Base-by-base conservation (phyloP, 1,140 invertebrate genomes). In the Cecropterus lyciades region DNA sequence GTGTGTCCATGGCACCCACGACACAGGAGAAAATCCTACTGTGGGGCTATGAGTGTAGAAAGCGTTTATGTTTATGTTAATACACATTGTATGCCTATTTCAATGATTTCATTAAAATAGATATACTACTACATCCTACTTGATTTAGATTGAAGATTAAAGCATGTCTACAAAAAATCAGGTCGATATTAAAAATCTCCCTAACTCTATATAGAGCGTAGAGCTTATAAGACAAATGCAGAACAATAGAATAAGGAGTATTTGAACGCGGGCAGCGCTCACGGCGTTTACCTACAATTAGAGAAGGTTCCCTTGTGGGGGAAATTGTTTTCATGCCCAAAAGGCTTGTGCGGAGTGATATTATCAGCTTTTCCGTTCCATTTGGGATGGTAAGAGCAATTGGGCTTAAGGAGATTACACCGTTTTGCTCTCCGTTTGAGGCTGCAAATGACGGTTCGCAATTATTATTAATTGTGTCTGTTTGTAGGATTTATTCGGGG, bases 251-350 rank as follows among this genome's bases (percentile, higher is more conserved):
- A 37, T n/a, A 11, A 37, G 33, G 9, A 33, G 56, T 72, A 40
- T 65, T 69, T 16, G 43, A 56, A 67, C 46, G 71, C 75, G 72
- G 63, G 40, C 46, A 65, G 65, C 65, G 73, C 77, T 72, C 57
- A 72, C 70, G 70, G 75, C 75, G 76, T 71, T 79, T 82, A 79
- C 79, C 73, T 72, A 74, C 80, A 81, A 82, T 83, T 85, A 86
- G 73, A 79, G 77, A 74, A 77, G 73, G 75, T 73, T 55, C 65
- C 70, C 69, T 62, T 64, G 70, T 70, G 40, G 75, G 60, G 77
- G 66, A 75, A 80, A 85, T 80, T 79, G 75, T 80, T 84, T 80
- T 81, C 73, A 78, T 80, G 71, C 68, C 73, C 67, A 60, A 63
- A 83, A 80, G 79, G 80, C 74, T 80, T 82, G 71, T 63, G 52